Evolutionary conservation across 1,140 invertebrate genomes (phyloP).

Genomic region (Calliphora vicina): DNA sequence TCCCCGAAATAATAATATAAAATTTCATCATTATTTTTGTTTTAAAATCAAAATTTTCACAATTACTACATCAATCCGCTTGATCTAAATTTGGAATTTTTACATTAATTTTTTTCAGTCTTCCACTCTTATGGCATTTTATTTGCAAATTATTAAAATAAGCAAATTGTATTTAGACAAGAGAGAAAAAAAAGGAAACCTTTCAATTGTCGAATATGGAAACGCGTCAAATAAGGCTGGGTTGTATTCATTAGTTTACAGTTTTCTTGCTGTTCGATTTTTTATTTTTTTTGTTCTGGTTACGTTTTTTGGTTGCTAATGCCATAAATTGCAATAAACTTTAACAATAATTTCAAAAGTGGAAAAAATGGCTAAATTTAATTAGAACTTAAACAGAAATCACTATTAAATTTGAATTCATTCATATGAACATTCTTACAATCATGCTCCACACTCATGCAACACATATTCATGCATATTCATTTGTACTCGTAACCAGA

Average conservation of each 20-base stretch:
- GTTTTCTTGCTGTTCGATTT: background rate
- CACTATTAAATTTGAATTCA: background rate
- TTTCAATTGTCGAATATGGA: background rate
- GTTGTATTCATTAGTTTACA: background rate
- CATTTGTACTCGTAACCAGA: too few species aligned
- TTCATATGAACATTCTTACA: background rate
- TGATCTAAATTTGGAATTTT: background rate
- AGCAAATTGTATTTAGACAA: background rate
- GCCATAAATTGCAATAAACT: conserved; percentile 13
- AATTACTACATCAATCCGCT: too few species aligned
- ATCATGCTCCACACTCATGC: background rate
- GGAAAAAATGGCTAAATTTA: conserved; percentile 3
- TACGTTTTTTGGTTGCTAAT: background rate
- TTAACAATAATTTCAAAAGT: conserved; percentile 6
- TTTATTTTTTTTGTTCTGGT: background rate
- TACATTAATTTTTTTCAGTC: too few species aligned
- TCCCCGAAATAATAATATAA: too few species aligned
- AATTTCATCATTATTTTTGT: too few species aligned
- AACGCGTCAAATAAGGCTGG: background rate
- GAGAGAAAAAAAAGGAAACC: background rate
- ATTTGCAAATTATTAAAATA: background rate
- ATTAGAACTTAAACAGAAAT: background rate
- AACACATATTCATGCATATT: background rate
- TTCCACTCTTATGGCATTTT: background rate
- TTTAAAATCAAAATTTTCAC: too few species aligned